Base-by-base conservation (phyloP, 2,888 invertebrate species). In the Cephus rjabovi region DNA sequence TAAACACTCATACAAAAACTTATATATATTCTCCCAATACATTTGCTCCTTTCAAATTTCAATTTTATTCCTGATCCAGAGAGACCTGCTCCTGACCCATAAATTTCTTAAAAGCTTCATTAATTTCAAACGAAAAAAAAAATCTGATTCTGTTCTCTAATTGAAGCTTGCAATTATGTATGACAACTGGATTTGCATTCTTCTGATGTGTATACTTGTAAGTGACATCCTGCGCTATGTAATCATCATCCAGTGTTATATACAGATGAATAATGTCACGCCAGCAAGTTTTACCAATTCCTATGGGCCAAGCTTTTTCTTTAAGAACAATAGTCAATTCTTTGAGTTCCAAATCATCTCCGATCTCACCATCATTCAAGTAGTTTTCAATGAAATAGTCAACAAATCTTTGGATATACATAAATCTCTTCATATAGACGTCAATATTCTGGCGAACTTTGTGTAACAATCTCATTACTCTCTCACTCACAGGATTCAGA, bases 401-500 rank as follows among this genome's bases (percentile, higher is more conserved):
- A 34, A 80, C 73, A 30, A 82, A 83, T 9, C 15, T 31, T 1
- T 69, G n/a, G 12, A 74, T 75, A 56, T 82, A 78, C 11, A 56
- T 31, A 23, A 70, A 76, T 71, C 34, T 76, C 4, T n/a, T 6
- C 11, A 78, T 73, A 69, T 76, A 83, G 35, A 4, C 4, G 9
- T 80, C 35, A 34, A 33, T n/a, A 12, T 15, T 2, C 4, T 15
- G 75, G 68, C 40, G 68, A 73, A n/a, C 73, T 35, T 12, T 33
- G 4, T 12, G 12, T 11, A 76, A 69, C 30, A 76, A 11, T 11
- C 6, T 11, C 23, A 78, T 12, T 15, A 81, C 70, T 1, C 12
- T 56, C n/a, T 35, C n/a, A 23, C n/a, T 15, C 11, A 76, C 73
- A 15, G 83, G 83, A 74, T 31, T 71, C 12, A 71, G 31, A 11